Evolutionary conservation across 2,113 vertebrate species (phyloP), one percentile per base, ranked within the genome.

Genomic region (Chionis minor): DNA sequence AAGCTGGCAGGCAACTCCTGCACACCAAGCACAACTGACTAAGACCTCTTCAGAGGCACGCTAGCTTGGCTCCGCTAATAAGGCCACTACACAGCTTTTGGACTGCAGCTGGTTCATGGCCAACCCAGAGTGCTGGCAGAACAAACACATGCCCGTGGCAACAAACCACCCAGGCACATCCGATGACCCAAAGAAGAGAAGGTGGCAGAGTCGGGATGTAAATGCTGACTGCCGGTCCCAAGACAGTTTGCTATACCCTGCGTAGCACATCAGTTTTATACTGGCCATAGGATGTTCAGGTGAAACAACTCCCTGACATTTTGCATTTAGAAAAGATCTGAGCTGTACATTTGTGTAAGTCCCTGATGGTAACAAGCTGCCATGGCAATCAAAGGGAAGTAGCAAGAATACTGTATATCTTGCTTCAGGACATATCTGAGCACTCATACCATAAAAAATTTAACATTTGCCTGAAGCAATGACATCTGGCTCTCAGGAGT

Each of bases 401-500:
- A 88, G 74, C 51, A 61, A 85, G 51, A 96, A 79, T 82, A 77
- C 26, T 35, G 79, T 79, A 18, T 72, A 52, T 86, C 81, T 96
- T 92, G 90, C 95, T 95, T 40, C 32, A 91, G 87, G 84, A 96
- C 67, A 88, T 80, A 86, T 85, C 49, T 91, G 86, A 96, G 93
- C 1, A 65, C 52, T 97, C 88, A 87, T 52, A 96, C 81, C 84
- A 96, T 88, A 94, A 97, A 98, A 96, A 92, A 95, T 62, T 84
- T 94, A 97, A 86, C 84, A 92, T 93, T 93, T 95, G 86, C 91
- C 95, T 91, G 55, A 94, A 95, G 95, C 93, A 96, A 77, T 92
- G 90, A 92, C 94, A 97, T 96, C 96, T 97, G 96, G 92, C 92
- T 91, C 81, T 94, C 83, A 86, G 89, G 81, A 96, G 88, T 69